Conservation (phyloP, 2,797 vertebrate genomes). For the Falco concolor region DNA sequence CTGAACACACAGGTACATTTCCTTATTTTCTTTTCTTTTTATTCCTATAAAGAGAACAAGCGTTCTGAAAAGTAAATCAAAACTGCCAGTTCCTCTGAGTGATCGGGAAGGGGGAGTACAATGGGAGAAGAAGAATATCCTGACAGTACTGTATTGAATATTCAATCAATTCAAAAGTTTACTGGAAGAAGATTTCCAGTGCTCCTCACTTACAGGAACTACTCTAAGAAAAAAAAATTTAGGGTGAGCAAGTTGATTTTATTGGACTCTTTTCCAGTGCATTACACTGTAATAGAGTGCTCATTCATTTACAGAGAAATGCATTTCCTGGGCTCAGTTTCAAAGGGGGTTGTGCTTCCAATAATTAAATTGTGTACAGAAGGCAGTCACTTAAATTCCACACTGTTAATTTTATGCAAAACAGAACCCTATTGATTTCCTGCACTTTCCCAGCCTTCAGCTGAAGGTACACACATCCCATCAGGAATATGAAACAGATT, state of each 20-base stretch:
- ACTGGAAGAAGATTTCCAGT: conserved; percentile 12
- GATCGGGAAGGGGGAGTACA: neutral
- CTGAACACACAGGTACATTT: neutral
- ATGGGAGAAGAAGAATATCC: neutral
- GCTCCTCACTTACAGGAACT: conserved; percentile 13
- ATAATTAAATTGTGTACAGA: conserved; percentile 17
- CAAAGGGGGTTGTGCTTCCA: neutral
- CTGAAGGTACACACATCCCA: neutral
- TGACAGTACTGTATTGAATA: neutral
- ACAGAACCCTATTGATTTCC: neutral
- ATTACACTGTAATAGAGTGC: neutral
- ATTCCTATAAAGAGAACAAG: neutral
- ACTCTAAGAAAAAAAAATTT: neutral
- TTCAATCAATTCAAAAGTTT: neutral
- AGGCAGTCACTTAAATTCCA: neutral
- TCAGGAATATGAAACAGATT: neutral
- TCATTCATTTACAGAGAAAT: neutral
- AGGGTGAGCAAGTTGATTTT: neutral
- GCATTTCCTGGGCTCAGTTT: neutral
- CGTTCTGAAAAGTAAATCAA: neutral
- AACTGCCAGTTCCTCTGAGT: neutral
- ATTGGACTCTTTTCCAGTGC: neutral
- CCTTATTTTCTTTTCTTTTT: conserved; percentile 1
- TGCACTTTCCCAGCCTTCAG: neutral
- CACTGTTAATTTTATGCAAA: conserved; percentile 2